Evolutionary conservation across 2,113 vertebrate genomes (phyloP).

Genomic region (Isurus oxyrinchus): DNA sequence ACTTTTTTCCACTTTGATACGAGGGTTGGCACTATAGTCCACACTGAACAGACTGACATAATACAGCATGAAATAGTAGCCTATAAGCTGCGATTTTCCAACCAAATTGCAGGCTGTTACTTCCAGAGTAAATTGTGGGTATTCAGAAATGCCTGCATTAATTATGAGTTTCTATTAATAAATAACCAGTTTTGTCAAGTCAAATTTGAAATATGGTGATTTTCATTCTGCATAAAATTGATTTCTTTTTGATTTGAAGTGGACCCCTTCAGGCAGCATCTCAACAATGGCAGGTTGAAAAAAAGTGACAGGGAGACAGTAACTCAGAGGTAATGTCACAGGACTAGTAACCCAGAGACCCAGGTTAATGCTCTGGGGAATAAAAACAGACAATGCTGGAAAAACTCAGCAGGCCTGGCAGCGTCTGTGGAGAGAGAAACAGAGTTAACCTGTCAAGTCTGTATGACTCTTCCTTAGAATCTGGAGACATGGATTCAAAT

Average conservation of each 20-base stretch:
- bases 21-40: neutral
- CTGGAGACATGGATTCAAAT: neutral
- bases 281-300: neutral
- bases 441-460: too few relatives aligned
- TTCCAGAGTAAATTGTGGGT: slow-evolving; percentile 19
- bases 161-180: slow-evolving; percentile 34
- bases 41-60: neutral
- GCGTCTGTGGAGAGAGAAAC: too few relatives aligned
- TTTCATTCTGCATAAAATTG: neutral
- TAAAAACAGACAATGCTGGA: too few relatives aligned
- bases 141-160: slow-evolving; percentile 11
- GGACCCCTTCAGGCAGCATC: neutral
- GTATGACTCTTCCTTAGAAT: too few relatives aligned
- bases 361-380: neutral
- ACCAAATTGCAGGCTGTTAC: slow-evolving; percentile 19
- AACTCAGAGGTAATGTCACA: neutral
- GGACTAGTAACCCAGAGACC: neutral
- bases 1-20: neutral
- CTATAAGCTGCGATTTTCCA: slow-evolving; percentile 1
- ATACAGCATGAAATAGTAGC: slow-evolving; percentile 8
- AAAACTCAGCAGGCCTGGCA: too few relatives aligned
- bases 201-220: neutral
- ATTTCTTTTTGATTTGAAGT: neutral
- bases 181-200: slow-evolving; percentile 21
- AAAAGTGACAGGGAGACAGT: neutral